Evolutionary conservation across 2,888 invertebrate genomes (phyloP).

Genomic region (Melangyna quadrimaculata): DNA sequence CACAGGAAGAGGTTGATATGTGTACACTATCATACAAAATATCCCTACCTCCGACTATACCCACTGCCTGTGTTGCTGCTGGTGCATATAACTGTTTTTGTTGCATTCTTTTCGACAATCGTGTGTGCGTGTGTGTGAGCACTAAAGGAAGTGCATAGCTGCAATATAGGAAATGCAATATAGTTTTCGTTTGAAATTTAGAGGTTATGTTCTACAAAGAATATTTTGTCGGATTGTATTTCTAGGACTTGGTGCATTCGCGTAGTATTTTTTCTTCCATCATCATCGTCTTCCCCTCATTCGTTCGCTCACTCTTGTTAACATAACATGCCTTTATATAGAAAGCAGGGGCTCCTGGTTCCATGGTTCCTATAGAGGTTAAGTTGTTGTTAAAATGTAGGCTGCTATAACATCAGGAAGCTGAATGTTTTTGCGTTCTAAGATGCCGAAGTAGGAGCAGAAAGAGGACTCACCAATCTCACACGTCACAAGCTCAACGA

Average conservation of each 20-base stretch:
- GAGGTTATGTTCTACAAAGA: constrained; percentile 60
- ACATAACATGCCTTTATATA: constrained; percentile 28
- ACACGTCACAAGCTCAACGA: not conserved
- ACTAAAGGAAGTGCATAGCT: constrained; percentile 57
- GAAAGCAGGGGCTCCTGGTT: constrained; percentile 22
- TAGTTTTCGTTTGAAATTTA: constrained; percentile 61
- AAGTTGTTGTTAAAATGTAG: constrained; percentile 50
- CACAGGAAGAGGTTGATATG: too few relatives aligned
- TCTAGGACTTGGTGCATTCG: constrained; percentile 46
- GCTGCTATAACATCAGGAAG: constrained; percentile 34
- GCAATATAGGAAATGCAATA: constrained; percentile 34
- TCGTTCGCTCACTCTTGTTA: constrained; percentile 1
- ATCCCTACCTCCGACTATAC: not conserved
- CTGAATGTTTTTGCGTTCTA: not conserved
- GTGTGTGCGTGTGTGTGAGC: constrained; percentile 4
- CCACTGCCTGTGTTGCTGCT: not conserved
- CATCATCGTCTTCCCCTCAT: not conserved
- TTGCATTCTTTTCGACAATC: constrained; percentile 42
- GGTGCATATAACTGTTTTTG: constrained; percentile 31
- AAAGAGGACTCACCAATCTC: not conserved
- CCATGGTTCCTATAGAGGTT: constrained; percentile 23
- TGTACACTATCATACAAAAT: not conserved
- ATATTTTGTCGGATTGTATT: constrained; percentile 37
- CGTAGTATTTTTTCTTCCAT: not conserved
- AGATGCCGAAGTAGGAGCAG: not conserved